Base-by-base conservation (phyloP, 2,797 vertebrate genomes). In the Aythya fuligula region DNA sequence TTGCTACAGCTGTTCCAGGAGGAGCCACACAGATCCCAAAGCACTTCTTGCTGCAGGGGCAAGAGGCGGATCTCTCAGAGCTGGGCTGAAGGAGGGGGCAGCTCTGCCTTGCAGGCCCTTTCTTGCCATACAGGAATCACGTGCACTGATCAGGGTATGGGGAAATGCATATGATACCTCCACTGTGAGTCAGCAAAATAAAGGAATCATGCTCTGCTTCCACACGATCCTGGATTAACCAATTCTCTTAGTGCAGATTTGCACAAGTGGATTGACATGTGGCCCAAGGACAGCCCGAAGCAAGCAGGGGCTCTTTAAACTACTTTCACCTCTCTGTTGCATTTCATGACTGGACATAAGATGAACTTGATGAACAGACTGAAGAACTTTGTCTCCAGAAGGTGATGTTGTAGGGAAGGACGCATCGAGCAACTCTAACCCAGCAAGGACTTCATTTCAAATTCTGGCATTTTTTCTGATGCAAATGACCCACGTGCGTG, bases 131-230 rank as follows among this genome's bases (percentile, higher is more conserved):
- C 25, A 71, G 62, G 39, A 71, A 28, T n/a, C n/a, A 47, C 0
- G 0, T 6, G 43, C 39, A 27, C 1, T 1, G 34, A 38, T 62
- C 38, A 28, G 24, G 12, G 15, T 1, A 0, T 34, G 11, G 11
- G 25, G 57, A 87, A 58, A 74, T 24, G 30, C 20, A 9, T 4
- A 4, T 3, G 13, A 16, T 11, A 24, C 53, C 73, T 39, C 28
- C 0, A 2, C 70, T 66, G 45, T 15, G 16, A 6, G 12, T 21
- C 3, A 74, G 25, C 3, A 2, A 45, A 75, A 15, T 41, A 75
- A 65, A 92, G 27, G 30, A 34, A 47, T 60, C 9, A 0, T 0
- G 6, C 32, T 78, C 41, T 69, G 45, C 41, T 61, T 17, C 56
- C 36, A 9, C 0, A 3, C 56, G 39, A 54, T 28, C 43, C 27